Evolutionary conservation across 2,888 invertebrate species (phyloP).

Genomic region (Antitype chi): DNA sequence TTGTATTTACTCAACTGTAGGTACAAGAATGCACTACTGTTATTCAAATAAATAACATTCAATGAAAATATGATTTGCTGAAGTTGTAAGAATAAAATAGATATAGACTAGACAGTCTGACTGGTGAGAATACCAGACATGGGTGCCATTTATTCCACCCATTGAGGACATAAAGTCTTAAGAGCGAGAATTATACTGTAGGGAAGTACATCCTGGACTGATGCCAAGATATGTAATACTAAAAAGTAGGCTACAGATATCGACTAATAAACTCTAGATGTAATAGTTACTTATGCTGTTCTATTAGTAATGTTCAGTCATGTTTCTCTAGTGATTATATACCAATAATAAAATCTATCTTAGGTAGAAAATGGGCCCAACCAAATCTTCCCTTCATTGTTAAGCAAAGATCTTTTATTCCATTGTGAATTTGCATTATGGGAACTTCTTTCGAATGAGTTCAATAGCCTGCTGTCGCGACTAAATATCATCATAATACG

Average conservation of each 20-base stretch:
- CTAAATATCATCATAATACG: conserved; percentile 8
- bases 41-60: conserved; percentile 1
- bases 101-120: background rate
- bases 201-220: conserved; percentile 51
- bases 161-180: conserved; percentile 50
- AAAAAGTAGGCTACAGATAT: conserved; percentile 49
- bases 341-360: background rate
- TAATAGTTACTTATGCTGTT: conserved; percentile 16
- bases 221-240: conserved; percentile 58
- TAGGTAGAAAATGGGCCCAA: background rate
- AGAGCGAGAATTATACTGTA: conserved; percentile 49
- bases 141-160: conserved; percentile 29
- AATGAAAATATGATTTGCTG: background rate
- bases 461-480: background rate
- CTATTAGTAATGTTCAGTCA: conserved; percentile 14
- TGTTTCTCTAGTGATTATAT: background rate
- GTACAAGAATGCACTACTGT: background rate
- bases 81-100: background rate
- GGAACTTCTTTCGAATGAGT: background rate
- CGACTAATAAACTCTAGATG: conserved; percentile 34
- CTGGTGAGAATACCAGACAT: conserved; percentile 25
- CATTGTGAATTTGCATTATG: background rate
- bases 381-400: background rate
- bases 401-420: background rate
- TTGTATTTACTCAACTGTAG: conserved; percentile 32